Percentiles rank a stretch among this genome's conserved stretches.
These are phyloP conservation scores for Vulpes lagopus DNA, from an alignment of 2,113 vertebrate genomes.

Conservation along the genomic window DNA sequence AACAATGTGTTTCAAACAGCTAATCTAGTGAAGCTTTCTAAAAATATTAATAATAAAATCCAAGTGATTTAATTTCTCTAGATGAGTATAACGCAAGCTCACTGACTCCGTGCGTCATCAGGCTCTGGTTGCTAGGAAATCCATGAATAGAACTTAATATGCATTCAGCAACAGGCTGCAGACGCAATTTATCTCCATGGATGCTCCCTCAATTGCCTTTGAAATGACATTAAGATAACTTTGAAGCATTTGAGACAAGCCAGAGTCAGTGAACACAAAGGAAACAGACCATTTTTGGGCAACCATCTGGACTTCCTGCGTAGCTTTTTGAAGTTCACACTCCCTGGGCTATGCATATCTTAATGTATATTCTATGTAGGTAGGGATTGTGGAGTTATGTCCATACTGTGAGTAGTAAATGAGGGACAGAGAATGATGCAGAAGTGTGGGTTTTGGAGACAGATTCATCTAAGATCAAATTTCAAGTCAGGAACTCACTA, in stretches of 20 bases:
- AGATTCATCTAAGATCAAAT: neutral
- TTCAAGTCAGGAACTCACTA: neutral
- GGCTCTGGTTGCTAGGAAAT: slow-evolving; percentile 87
- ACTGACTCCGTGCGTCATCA: slow-evolving; percentile 73
- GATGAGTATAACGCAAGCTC: slow-evolving; percentile 66
- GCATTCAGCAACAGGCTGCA: slow-evolving; percentile 75
- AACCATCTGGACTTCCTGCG: slow-evolving; percentile 38
- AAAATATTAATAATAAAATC: slow-evolving; percentile 78
- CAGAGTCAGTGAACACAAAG: slow-evolving; percentile 64
- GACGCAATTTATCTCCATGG: slow-evolving; percentile 68
- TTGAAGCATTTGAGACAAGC: slow-evolving; percentile 57
- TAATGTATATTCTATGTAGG: neutral
- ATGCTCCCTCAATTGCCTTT: slow-evolving; percentile 74
- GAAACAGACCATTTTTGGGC: slow-evolving; percentile 73
- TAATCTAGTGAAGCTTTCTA: slow-evolving; percentile 65
- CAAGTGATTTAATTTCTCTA: slow-evolving; percentile 75
- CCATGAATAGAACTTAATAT: slow-evolving; percentile 81
- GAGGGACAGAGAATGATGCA: neutral
- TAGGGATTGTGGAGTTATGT: neutral
- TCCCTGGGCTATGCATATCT: neutral
- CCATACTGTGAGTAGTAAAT: neutral
- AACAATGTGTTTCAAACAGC: slow-evolving; percentile 65
- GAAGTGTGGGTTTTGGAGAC: neutral
- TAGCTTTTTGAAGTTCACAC: neutral
- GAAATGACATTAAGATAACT: slow-evolving; percentile 78